Percentiles rank a stretch among this genome's conserved stretches.
Conservation (phyloP, 2,888 invertebrate species). For the Synergus japonicus region DNA sequence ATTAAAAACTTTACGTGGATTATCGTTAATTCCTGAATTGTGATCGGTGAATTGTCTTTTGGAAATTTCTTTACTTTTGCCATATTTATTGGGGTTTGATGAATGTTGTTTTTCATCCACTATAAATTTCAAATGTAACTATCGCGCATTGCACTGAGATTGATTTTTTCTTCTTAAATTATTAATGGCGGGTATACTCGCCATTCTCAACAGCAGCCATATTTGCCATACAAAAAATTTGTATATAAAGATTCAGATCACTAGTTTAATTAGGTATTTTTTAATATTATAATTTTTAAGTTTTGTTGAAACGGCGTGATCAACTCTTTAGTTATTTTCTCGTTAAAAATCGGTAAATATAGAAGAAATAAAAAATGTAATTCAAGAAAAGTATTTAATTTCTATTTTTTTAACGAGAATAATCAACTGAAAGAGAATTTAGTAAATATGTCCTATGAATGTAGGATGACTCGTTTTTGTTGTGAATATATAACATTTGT, state of each 20-base stretch:
- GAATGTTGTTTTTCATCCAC: not conserved
- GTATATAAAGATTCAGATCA: not conserved
- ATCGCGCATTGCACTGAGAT: not conserved
- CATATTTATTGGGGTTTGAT: slow-evolving; percentile 19
- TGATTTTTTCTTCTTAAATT: not conserved
- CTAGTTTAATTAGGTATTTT: not conserved
- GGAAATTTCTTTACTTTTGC: slow-evolving; percentile 5
- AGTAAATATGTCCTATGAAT: not conserved
- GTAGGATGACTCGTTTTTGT: not conserved
- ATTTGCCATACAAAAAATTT: slow-evolving; percentile 15
- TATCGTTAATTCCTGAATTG: not conserved
- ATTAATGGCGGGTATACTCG: not conserved
- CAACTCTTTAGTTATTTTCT: slow-evolving; percentile 32
- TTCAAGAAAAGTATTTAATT: slow-evolving; percentile 47
- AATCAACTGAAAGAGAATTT: not conserved
- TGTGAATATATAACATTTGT: not conserved
- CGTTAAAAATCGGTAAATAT: not conserved
- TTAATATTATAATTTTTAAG: slow-evolving; percentile 17
- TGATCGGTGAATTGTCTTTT: slow-evolving; percentile 7
- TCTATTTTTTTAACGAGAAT: slow-evolving; percentile 6
- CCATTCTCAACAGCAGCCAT: slow-evolving; percentile 18
- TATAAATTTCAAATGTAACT: not conserved
- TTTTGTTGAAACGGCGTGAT: not conserved
- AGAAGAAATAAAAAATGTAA: slow-evolving; percentile 12
- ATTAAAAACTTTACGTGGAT: not conserved